Percentiles rank a stretch among this genome's conserved stretches.
Conservation (phyloP, 2,888 invertebrate genomes). For the Ditylenchus weischeri region DNA sequence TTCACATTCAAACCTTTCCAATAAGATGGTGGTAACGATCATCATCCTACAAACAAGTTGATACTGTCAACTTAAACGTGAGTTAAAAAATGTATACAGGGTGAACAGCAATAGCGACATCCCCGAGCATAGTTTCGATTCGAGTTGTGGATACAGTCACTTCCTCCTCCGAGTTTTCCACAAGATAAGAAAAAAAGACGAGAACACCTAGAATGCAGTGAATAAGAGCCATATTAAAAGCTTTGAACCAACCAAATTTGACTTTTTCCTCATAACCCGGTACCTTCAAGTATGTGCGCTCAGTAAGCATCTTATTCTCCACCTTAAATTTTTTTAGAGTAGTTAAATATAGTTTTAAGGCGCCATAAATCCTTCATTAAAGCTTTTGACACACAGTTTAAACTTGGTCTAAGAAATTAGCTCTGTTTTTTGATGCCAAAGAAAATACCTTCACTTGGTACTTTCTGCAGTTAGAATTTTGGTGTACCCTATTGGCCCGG, state of each 20-base stretch:
- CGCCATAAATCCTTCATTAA: too few relatives aligned
- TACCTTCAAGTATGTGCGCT: slow-evolving; percentile 78
- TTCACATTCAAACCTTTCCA: slow-evolving; percentile 47
- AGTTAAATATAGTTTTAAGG: too few relatives aligned
- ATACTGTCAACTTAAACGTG: too few relatives aligned
- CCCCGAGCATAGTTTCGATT: slow-evolving; percentile 94
- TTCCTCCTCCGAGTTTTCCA: slow-evolving; percentile 70
- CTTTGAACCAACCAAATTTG: slow-evolving; percentile 70
- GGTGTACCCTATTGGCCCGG: too few relatives aligned
- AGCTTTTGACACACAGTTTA: too few relatives aligned
- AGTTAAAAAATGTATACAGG: slow-evolving; percentile 63
- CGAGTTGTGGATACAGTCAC: slow-evolving; percentile 92
- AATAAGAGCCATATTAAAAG: too few relatives aligned
- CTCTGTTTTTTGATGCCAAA: too few relatives aligned
- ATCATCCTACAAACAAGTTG: slow-evolving; percentile 65
- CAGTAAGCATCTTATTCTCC: slow-evolving; percentile 84
- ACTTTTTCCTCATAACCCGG: slow-evolving; percentile 88
- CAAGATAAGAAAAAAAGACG: slow-evolving; percentile 83
- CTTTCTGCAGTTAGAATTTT: too few relatives aligned
- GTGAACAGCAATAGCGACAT: slow-evolving; percentile 95
- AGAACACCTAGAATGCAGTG: slow-evolving; percentile 60
- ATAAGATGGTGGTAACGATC: slow-evolving; percentile 65
- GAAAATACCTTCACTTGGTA: too few relatives aligned
- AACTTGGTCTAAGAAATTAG: too few relatives aligned
- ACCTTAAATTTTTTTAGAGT: slow-evolving; percentile 63